phyloP scores from a whole-genome alignment of 2,113 vertebrate genomes.

The Laticauda laticaudata region DNA sequence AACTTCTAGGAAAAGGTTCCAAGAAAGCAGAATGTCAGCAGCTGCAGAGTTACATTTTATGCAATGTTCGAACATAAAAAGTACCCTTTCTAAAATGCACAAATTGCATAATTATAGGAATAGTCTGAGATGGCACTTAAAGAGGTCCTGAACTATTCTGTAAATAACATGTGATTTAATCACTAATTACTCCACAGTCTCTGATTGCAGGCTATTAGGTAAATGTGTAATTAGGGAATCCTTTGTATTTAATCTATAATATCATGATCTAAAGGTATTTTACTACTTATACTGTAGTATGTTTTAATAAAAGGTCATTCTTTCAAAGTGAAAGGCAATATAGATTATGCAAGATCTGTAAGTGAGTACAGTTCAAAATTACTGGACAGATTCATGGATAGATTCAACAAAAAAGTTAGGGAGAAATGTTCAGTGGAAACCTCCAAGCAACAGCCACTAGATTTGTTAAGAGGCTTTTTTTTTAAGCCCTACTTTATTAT shows the following conservation, averaged over 20 bases:
- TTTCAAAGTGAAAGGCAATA: conserved; percentile 3
- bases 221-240: conserved; percentile 21
- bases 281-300: background rate
- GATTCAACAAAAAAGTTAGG: background rate
- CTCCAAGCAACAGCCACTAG: background rate
- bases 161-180: conserved; percentile 22
- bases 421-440: background rate
- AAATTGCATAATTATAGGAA: conserved; percentile 27
- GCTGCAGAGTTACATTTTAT: background rate
- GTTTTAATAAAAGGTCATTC: background rate
- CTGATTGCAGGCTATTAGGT: conserved; percentile 21
- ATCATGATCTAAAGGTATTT: background rate
- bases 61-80: background rate
- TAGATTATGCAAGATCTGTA: background rate
- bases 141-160: conserved; percentile 21
- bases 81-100: conserved; percentile 8
- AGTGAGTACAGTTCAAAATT: background rate
- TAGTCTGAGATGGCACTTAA: conserved; percentile 10
- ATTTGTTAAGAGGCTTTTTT: background rate
- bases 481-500: background rate
- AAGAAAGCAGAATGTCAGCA: background rate
- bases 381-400: background rate
- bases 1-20: background rate
- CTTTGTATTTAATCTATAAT: conserved; percentile 11
- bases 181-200: conserved; percentile 17